Evolutionary conservation across 2,888 invertebrate genomes (phyloP), one percentile per base, ranked within the genome.

Genomic region (Luperina testacea): DNA sequence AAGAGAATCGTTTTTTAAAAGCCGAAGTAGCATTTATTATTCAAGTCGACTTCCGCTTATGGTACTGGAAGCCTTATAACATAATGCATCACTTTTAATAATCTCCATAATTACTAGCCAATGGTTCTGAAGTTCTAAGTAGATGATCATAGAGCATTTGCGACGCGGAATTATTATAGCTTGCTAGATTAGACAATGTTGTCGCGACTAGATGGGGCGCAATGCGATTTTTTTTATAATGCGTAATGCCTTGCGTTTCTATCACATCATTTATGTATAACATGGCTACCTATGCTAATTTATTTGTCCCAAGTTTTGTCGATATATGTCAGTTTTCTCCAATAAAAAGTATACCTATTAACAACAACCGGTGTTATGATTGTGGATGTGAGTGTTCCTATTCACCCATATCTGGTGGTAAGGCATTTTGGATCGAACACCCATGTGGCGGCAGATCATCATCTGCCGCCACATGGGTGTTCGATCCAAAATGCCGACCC

Each of bases 21-120:
- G 9, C 24, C 61, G 8, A 53, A 17, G 42, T 9, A 53, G 17
- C 24, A 32, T 76, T 75, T 27, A 75, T 75, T 53, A 76, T 77
- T n/a, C 42, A 53, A 17, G 2, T n/a, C 8, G 42, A 9, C 2
- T 63, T 53, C 78, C 32, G 38, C 32, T 20, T 53, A n/a, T 17
- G 8, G 20, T 15, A 53, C 15, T 15, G 3, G 2, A 42, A 38
- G 32, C n/a, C 45, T 53, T 59, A 48, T 74, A n/a, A 32, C 7
- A 15, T 73, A 57, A 45, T 27, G 1, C 42, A 27, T 68, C 27
- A 27, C 57, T 32, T 24, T 67, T 17, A 27, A 51, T n/a, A 42
- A 78, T 45, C 45, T 42, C 42, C 11, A 9, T 32, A 32, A 61
- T 78, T 38, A 38, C 38, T 27, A n/a, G 15, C 20, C 8, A 42